Conservation (phyloP, 92 coral and sea anemone species). For the Meandrina meandrites region DNA sequence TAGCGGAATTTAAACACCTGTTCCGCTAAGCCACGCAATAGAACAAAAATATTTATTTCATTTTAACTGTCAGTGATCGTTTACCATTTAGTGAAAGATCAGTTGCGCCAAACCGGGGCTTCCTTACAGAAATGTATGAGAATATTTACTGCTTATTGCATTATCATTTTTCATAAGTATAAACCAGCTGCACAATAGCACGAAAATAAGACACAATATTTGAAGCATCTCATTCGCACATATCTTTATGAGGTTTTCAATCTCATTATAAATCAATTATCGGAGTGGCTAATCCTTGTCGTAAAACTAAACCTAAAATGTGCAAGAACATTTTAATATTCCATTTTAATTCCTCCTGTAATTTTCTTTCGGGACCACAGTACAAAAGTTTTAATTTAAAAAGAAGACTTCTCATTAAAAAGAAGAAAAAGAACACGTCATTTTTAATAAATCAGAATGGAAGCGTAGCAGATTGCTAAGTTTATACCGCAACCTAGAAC, state of each 20-base stretch:
- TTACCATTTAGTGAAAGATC: not conserved
- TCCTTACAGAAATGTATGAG: no score
- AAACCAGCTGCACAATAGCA: not conserved
- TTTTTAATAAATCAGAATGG: not conserved
- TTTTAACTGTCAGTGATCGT: not conserved
- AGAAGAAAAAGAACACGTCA: not conserved
- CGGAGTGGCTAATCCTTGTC: not conserved
- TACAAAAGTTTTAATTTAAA: not conserved
- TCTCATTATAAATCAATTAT: not conserved
- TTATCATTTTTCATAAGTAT: not conserved
- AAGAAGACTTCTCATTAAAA: not conserved
- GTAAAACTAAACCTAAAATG: not conserved
- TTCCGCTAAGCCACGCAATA: no score
- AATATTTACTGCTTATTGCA: not conserved
- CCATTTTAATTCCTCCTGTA: not conserved
- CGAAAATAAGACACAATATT: not conserved
- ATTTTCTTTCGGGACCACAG: not conserved
- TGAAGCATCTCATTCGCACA: not conserved
- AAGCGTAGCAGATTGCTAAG: no score
- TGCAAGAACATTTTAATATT: not conserved
- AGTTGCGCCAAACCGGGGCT: not conserved
- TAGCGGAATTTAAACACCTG: no score
- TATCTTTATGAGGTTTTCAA: not conserved
- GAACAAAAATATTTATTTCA: no score
- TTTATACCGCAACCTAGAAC: not conserved